Percentiles rank a stretch among this genome's conserved stretches.
Conservation (phyloP, 2,888 invertebrate genomes). For the Drosophila neonasuta region DNA sequence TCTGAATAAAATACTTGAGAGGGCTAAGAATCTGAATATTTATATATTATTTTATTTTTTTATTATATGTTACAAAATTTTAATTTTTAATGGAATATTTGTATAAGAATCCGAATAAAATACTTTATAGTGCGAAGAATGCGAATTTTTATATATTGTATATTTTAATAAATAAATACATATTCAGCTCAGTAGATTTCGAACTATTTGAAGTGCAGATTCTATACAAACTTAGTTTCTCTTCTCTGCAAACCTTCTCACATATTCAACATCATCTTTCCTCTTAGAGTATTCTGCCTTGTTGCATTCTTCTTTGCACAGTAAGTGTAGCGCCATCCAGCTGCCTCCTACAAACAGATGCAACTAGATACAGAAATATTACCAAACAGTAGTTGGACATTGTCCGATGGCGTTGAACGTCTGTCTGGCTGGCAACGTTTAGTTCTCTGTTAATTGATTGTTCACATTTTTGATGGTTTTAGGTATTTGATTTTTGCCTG, state of each 20-base stretch:
- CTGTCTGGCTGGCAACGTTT: constrained; percentile 50
- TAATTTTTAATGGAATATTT: too few relatives aligned
- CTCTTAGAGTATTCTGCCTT: neutral
- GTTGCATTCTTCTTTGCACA: constrained; percentile 1
- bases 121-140: too few relatives aligned
- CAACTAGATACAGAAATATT: constrained; percentile 13
- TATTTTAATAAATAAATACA: too few relatives aligned
- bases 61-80: too few relatives aligned
- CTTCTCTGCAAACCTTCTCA: neutral
- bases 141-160: too few relatives aligned
- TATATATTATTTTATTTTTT: too few relatives aligned
- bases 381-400: constrained; percentile 69
- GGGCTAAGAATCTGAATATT: too few relatives aligned
- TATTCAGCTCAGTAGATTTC: neutral
- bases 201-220: neutral
- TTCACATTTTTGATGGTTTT: constrained; percentile 58
- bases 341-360: constrained; percentile 6
- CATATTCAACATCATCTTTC: neutral
- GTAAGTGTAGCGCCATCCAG: constrained; percentile 19
- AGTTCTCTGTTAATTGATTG: constrained; percentile 67
- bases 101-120: too few relatives aligned
- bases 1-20: too few relatives aligned
- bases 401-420: constrained; percentile 52
- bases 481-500: constrained; percentile 46
- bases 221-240: neutral